These are phyloP conservation scores for Keiferia lycopersicella DNA, from an alignment of 2,888 invertebrate species.

Conservation along the genomic window DNA sequence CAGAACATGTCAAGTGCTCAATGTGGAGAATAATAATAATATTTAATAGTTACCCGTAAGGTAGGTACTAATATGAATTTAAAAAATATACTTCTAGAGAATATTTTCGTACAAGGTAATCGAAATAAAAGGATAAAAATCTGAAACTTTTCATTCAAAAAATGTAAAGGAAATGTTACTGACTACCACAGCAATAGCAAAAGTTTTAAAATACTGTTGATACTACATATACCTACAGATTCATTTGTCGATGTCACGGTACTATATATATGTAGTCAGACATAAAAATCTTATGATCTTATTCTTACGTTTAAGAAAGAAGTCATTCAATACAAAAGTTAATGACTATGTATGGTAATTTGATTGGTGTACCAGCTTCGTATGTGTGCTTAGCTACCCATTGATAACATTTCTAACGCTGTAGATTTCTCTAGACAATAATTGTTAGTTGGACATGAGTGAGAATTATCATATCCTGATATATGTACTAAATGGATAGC, in stretches of 20 bases:
- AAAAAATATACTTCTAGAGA: too few relatives aligned
- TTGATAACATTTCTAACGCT: background rate
- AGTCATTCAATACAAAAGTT: background rate
- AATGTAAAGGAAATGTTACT: too few relatives aligned
- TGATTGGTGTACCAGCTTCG: background rate
- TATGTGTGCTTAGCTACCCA: background rate
- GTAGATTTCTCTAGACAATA: background rate
- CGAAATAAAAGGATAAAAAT: too few relatives aligned
- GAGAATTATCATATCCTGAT: constrained; percentile 70
- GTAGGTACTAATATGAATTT: too few relatives aligned
- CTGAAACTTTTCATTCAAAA: too few relatives aligned
- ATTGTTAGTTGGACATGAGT: constrained; percentile 69
- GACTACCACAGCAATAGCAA: too few relatives aligned
- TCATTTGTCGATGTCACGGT: too few relatives aligned
- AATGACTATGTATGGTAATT: background rate
- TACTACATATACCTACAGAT: too few relatives aligned
- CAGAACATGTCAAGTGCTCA: constrained; percentile 9
- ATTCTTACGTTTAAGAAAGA: background rate
- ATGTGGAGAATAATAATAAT: background rate
- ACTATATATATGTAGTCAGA: too few relatives aligned
- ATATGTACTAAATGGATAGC: constrained; percentile 7
- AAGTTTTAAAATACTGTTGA: too few relatives aligned
- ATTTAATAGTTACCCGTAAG: background rate
- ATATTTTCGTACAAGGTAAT: too few relatives aligned
- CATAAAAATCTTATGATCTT: background rate